Conservation (phyloP, 2,888 invertebrate species). For the Noctua fimbriata region DNA sequence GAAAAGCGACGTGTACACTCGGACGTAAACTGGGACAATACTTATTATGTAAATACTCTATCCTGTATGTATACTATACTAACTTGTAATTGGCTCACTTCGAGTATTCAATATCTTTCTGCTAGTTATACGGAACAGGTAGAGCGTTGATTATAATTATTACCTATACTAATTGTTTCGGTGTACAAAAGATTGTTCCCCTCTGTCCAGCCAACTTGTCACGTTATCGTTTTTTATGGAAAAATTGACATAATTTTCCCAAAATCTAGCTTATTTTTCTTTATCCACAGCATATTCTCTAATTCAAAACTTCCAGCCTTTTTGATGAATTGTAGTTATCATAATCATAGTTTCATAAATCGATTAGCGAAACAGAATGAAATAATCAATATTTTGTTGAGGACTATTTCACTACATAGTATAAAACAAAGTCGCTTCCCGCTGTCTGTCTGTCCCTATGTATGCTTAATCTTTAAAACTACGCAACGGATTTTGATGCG, state of each 20-base stretch:
- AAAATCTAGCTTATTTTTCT: background rate
- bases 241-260: background rate
- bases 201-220: background rate
- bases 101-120: background rate
- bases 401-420: background rate
- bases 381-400: background rate
- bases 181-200: background rate
- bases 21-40: background rate
- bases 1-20: slow-evolving; percentile 2
- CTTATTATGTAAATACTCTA: background rate
- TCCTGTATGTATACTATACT: background rate
- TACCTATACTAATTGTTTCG: background rate
- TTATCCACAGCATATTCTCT: background rate
- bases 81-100: background rate
- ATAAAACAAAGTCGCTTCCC: no score
- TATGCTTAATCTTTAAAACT: no score
- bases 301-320: background rate
- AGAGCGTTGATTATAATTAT: background rate
- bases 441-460: no score
- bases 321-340: background rate
- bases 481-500: no score
- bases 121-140: background rate
- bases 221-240: background rate
- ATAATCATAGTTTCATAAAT: background rate
- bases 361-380: background rate